These are phyloP conservation scores for Crypturellus tataupa DNA, from an alignment of 2,797 vertebrate genomes.

Conservation along the genomic window DNA sequence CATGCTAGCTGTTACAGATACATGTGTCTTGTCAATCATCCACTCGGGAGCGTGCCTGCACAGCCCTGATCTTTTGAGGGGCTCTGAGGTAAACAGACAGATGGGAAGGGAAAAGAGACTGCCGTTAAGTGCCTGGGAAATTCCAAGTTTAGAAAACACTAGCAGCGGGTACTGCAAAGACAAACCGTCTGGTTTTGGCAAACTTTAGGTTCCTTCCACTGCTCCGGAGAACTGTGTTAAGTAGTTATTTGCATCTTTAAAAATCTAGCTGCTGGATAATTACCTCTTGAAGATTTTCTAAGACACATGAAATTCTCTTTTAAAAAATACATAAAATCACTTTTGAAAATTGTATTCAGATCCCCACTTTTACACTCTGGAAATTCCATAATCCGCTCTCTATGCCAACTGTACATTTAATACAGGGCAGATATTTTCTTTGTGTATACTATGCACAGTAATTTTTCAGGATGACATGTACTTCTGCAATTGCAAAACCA, in stretches of 20 bases:
- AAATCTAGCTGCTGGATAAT: neutral
- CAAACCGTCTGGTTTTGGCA: neutral
- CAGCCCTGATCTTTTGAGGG: conserved; percentile 37
- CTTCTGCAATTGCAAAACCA: neutral
- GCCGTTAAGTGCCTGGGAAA: conserved; percentile 20
- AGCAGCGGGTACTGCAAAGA: neutral
- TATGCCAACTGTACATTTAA: neutral
- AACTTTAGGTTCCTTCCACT: neutral
- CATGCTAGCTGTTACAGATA: neutral
- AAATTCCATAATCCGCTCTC: neutral
- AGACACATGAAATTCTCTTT: neutral
- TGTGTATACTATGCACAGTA: neutral
- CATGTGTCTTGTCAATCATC: neutral
- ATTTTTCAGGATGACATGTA: neutral
- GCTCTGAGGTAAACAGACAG: conserved; percentile 55
- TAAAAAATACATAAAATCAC: neutral
- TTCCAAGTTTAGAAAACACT: neutral
- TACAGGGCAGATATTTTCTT: neutral
- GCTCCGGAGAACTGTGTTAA: neutral
- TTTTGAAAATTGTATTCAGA: neutral
- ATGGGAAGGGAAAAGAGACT: conserved; percentile 41
- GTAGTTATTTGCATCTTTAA: neutral
- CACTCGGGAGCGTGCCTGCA: conserved; percentile 5
- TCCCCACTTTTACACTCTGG: neutral
- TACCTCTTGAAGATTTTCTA: neutral